Base-by-base conservation (phyloP, 2,888 invertebrate genomes). In the Apodemia zela region DNA sequence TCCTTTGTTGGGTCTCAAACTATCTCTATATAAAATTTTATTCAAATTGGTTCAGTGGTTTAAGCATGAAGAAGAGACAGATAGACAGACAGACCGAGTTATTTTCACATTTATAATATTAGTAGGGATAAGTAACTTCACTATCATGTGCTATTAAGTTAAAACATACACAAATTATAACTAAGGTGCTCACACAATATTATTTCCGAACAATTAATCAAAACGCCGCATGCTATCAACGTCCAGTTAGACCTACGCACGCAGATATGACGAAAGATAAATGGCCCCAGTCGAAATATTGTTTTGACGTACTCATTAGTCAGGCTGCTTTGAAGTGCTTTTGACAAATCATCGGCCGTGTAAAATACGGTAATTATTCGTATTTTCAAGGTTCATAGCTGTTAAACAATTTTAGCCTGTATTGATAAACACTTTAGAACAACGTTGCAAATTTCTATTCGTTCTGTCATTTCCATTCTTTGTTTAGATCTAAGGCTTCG, bases 271-370 rank as follows among this genome's bases (percentile, higher is more conserved):
- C 42, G 57, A 62, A 58, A 62, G 62, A 62, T 57, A 58, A 58
- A 62, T 62, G 57, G 62, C 57, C 42, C 29, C 57, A 62, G 57
- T 57, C 57, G 62, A 49, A 65, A 65, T 58, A 61, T 65, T 65
- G 64, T 65, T 65, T 65, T 65, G 64, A 65, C 64, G 59, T 58
- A 58, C 64, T 65, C 64, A 61, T 65, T 65, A 65, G 61, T 65
- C 64, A 65, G 58, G 49, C 59, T 18, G 62, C 57, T 58, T 62
- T 61, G 61, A 61, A 38, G 57, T 25, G 57, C 57, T 57, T 57
- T 57, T 64, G 64, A 64, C 64, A 64, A 64, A 61, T 61, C 60
- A 61, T 45, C 61, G 58, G 57, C 57, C n/a, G 29, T 57, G 54
- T 57, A 57, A 57, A 25, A 57, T 57, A 57, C 57, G 8, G 57